A percentile compares a stretch with the other conserved stretches of the same genome.
Conservation (phyloP, 2,113 vertebrate genomes). For the Nymphicus hollandicus region DNA sequence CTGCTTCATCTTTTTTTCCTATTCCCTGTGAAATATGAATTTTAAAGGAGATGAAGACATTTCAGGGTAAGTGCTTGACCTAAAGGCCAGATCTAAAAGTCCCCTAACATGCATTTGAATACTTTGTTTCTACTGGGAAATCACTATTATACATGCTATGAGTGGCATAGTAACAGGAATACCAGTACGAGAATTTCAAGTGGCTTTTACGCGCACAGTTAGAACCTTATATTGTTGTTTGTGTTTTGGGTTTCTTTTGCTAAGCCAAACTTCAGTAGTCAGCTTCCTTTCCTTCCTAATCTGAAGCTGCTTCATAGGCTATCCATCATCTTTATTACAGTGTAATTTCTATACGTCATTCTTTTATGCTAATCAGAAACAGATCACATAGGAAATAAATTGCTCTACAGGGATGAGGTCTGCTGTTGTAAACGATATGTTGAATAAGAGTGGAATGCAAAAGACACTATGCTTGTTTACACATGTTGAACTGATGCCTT, state of each 20-base stretch:
- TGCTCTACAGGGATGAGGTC: conserved; percentile 8
- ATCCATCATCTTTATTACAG: conserved; percentile 41
- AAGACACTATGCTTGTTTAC: neutral
- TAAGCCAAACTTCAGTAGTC: neutral
- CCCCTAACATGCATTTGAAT: neutral
- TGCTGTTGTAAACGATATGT: neutral
- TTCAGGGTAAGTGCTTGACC: neutral
- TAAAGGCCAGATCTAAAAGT: neutral
- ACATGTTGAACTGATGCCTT: neutral
- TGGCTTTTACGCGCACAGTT: neutral
- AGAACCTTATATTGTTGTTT: neutral
- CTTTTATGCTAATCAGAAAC: conserved; percentile 35
- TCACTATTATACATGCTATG: neutral
- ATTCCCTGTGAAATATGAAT: neutral
- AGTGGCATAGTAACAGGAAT: neutral
- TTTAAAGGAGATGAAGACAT: neutral
- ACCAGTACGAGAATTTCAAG: neutral
- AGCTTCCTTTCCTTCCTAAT: conserved; percentile 26
- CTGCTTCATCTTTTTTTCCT: conserved; percentile 6
- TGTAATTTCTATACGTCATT: conserved; percentile 27
- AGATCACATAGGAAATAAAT: conserved; percentile 29
- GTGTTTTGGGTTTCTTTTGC: neutral
- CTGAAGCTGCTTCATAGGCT: conserved; percentile 1
- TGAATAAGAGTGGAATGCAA: conserved; percentile 9
- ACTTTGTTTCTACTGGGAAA: neutral